Conservation (phyloP, 2,888 invertebrate species). For the Athalia cordata region DNA sequence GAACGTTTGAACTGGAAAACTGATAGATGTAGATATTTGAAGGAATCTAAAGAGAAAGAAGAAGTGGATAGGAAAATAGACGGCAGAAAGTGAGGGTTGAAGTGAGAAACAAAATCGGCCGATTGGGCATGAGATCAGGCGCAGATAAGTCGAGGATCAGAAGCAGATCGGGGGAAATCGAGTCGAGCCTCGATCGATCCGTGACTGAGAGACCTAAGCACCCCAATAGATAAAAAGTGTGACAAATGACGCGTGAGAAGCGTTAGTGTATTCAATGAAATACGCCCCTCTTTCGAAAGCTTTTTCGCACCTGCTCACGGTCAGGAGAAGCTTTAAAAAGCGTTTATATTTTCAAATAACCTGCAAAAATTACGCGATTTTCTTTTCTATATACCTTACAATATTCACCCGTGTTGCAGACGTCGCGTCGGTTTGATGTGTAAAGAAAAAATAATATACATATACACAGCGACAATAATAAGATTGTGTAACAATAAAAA, state of each 20-base stretch:
- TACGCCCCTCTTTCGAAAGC: slow-evolving; percentile 23
- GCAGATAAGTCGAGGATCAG: slow-evolving; percentile 40
- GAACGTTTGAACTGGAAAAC: slow-evolving; percentile 17
- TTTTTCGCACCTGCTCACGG: slow-evolving; percentile 33
- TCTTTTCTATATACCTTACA: neutral
- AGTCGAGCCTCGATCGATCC: slow-evolving; percentile 42
- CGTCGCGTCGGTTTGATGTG: neutral
- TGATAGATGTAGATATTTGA: neutral
- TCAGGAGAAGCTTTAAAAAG: slow-evolving; percentile 14
- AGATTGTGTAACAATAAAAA: no score
- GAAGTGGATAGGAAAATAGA: neutral
- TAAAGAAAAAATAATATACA: no score
- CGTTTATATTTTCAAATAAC: neutral
- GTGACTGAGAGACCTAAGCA: slow-evolving; percentile 33
- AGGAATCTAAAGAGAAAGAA: neutral
- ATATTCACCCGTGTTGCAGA: neutral
- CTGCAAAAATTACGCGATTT: slow-evolving; percentile 22
- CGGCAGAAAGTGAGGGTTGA: neutral
- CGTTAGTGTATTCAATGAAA: slow-evolving; percentile 34
- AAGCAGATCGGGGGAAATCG: slow-evolving; percentile 40
- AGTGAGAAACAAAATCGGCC: neutral
- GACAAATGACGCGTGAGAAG: slow-evolving; percentile 37
- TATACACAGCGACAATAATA: no score
- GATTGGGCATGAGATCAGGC: slow-evolving; percentile 38
- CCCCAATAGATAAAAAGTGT: slow-evolving; percentile 42